A percentile compares a stretch with the other conserved stretches of the same genome.
phyloP scores from a whole-genome alignment of 2,888 invertebrate species.

The Cheilosia pagana region DNA sequence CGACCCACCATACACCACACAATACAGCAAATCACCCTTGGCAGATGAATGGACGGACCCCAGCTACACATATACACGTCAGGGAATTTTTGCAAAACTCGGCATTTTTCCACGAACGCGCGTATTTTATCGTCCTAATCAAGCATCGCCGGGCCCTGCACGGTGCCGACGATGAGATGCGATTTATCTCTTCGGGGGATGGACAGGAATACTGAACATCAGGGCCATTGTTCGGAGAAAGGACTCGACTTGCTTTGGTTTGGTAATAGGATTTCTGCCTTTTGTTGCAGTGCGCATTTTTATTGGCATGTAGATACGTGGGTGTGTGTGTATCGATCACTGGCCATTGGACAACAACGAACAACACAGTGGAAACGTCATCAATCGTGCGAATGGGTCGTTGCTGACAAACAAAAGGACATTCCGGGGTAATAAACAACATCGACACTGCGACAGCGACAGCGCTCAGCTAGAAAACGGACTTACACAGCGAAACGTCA shows the following conservation, averaged over 20 bases:
- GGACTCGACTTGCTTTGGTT: conserved; percentile 33
- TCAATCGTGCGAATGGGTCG: conserved; percentile 72
- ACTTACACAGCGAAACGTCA: conserved; percentile 61
- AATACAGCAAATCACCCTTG: conserved; percentile 70
- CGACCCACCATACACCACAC: conserved; percentile 25
- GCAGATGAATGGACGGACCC: conserved; percentile 15
- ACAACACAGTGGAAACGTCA: conserved; percentile 62
- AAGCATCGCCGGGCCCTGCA: conserved; percentile 41
- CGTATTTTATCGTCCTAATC: conserved; percentile 75
- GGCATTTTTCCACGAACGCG: conserved; percentile 71
- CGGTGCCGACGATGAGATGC: conserved; percentile 56
- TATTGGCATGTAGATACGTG: conserved; percentile 20
- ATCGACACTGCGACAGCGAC: conserved; percentile 29
- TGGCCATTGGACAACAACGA: no score
- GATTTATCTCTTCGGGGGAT: conserved; percentile 72
- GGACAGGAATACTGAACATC: conserved; percentile 49
- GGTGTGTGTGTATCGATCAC: conserved; percentile 60
- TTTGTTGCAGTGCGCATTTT: conserved; percentile 66
- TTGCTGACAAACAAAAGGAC: conserved; percentile 74
- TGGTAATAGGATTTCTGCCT: conserved; percentile 66
- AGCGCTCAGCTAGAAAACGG: conserved; percentile 18
- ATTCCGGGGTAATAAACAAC: conserved; percentile 72
- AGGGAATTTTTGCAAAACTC: conserved; percentile 67
- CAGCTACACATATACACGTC: conserved; percentile 38
- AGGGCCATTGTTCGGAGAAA: conserved; percentile 39